Percentiles rank a stretch among this genome's conserved stretches.
phyloP scores from a whole-genome alignment of 2,113 vertebrate genomes.

The Pteruthius melanotis region DNA sequence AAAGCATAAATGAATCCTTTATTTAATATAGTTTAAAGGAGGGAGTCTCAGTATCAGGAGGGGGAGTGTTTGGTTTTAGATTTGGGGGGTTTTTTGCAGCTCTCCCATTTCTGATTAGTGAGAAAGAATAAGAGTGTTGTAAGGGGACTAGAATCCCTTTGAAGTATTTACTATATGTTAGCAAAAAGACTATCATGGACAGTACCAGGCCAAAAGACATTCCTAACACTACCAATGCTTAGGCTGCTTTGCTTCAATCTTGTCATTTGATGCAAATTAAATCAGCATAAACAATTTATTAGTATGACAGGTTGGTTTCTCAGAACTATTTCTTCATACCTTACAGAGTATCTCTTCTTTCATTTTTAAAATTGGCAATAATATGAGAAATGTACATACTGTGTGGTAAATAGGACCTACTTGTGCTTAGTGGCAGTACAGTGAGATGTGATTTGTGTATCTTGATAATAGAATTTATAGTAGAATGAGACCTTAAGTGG shows the following conservation, averaged over 20 bases:
- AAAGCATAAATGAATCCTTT: background rate
- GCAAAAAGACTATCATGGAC: background rate
- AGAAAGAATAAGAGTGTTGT: background rate
- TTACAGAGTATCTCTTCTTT: background rate
- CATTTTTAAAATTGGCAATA: background rate
- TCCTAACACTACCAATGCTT: background rate
- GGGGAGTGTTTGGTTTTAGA: fast-evolving
- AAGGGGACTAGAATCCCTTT: background rate
- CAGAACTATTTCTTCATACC: background rate
- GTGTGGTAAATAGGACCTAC: background rate
- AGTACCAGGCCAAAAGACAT: background rate
- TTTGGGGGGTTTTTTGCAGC: background rate
- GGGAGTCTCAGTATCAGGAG: fast-evolving
- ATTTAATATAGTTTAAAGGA: background rate
- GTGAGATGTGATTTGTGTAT: background rate
- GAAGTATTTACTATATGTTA: background rate
- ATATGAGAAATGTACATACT: background rate
- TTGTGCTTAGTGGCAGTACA: background rate
- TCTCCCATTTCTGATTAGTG: background rate
- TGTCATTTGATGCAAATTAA: background rate
- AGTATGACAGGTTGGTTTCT: background rate
- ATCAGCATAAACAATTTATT: background rate
- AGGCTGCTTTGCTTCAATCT: background rate
- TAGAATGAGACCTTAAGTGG: background rate
- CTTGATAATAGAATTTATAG: background rate